Evolutionary conservation across 2,113 vertebrate genomes (phyloP), one percentile per base, ranked within the genome.

Genomic region (Antennarius striatus): DNA sequence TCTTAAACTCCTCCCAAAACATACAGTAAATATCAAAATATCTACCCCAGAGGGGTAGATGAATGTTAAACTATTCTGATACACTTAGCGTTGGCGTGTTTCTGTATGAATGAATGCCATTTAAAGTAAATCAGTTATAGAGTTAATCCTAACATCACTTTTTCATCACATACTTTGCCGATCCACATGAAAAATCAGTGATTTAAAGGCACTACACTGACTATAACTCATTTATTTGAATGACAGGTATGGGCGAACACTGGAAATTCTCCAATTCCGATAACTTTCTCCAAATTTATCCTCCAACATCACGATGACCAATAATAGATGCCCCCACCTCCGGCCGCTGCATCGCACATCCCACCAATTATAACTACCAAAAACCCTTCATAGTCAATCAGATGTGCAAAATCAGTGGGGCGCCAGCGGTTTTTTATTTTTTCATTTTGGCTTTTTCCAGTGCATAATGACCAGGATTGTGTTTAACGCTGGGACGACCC

Each of bases 391-490:
- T 82, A 71, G 77, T 70, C 80, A 86, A 87, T 88, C 86, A 86
- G 86, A 87, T 80, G 64, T 87, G 84, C 36, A 82, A 86, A 89
- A 89, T 84, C 77, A 81, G 69, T 51, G 64, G 13, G 86, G 89
- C 88, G 82, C 89, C 89, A 88, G 81, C 58, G 4, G 32, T 36
- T 84, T 87, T 86, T 82, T 62, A 72, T 84, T 86, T 85, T 79
- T 78, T 81, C 62, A 67, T 75, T 59, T 64, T 52, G 50, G 52
- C 70, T 86, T 85, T 47, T 85, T 79, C 65, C 71, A 45, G 79
- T 3, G 58, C 79, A 87, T 89, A 91, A 91, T 89, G 84, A 91
- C 67, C 68, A 60, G 71, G 82, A 88, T 82, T 91, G 86, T 86
- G 79, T 77, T 83, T 79, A 80, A 83, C 57, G 74, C 66, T 42